phyloP scores from a whole-genome alignment of 2,888 invertebrate species.

The Netelia virgata region DNA sequence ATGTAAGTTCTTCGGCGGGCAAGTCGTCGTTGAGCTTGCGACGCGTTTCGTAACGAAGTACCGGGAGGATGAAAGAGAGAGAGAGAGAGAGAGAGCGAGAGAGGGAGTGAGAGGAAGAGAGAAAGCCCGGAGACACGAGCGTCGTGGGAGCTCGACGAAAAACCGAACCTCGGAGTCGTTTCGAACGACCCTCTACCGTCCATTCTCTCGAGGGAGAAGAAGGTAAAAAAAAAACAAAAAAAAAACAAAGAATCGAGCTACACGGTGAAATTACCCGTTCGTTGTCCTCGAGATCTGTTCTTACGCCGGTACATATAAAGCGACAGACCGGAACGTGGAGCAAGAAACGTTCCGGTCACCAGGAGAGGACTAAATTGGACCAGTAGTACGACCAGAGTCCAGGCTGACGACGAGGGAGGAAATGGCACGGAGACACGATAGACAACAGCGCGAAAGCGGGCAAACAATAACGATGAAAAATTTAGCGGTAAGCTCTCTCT shows the following conservation, averaged over 20 bases:
- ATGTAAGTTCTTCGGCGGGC: neutral
- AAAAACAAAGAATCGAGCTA: conserved; percentile 1
- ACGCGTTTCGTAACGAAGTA: conserved; percentile 47
- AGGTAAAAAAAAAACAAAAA: conserved; percentile 27
- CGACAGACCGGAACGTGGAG: neutral
- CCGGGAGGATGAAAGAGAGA: neutral
- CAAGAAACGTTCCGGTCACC: neutral
- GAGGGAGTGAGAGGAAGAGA: neutral
- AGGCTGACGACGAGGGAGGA: neutral
- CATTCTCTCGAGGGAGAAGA: conserved; percentile 21
- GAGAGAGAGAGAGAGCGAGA: neutral
- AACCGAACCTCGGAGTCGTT: conserved; percentile 37
- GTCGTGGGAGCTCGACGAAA: conserved; percentile 38
- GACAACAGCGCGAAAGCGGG: conserved; percentile 32
- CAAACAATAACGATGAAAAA: conserved; percentile 77
- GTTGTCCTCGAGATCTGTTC: conserved; percentile 22
- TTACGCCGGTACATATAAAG: neutral
- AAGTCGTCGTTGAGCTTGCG: conserved; percentile 13
- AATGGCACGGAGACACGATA: neutral
- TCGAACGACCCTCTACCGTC: conserved; percentile 13
- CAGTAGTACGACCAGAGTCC: conserved; percentile 5
- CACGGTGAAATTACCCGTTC: conserved; percentile 47
- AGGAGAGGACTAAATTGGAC: conserved; percentile 20
- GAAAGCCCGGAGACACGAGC: neutral
- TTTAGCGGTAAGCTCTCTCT: conserved; percentile 74